Conservation (phyloP, 37 sponge, comb jelly and placozoan species). For the Oopsacas minuta region DNA sequence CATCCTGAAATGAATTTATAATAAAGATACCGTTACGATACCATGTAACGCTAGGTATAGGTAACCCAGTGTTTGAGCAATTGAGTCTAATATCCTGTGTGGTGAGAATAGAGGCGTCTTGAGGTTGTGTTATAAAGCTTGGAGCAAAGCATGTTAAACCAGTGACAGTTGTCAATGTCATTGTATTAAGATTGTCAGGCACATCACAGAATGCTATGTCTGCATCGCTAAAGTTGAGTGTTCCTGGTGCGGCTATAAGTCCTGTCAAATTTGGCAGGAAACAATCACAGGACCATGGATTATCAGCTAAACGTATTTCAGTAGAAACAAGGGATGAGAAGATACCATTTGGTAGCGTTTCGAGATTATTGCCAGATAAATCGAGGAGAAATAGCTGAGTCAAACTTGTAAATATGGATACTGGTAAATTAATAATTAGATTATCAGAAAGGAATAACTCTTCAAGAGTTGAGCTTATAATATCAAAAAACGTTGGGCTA, state of each 20-base stretch:
- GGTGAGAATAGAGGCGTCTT: conserved; percentile 33
- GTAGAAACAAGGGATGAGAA: conserved; percentile 5
- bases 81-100: conserved; percentile 14
- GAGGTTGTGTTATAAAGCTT: conserved; percentile 1
- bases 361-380: conserved; percentile 7
- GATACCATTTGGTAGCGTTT: background rate
- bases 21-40: conserved; percentile 20
- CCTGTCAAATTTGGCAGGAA: conserved; percentile 19
- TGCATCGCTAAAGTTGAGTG: background rate
- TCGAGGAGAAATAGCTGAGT: background rate
- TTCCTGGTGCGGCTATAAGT: background rate
- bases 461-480: background rate
- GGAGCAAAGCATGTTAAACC: conserved; percentile 23
- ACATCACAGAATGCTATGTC: conserved; percentile 11
- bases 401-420: background rate
- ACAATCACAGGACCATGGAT: conserved; percentile 59
- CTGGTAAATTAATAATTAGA: background rate
- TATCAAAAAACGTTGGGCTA: background rate
- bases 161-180: conserved; percentile 9
- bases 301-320: conserved; percentile 16
- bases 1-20: conserved; percentile 21
- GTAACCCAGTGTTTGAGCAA: conserved; percentile 34
- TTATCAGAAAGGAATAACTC: background rate
- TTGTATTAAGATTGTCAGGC: conserved; percentile 14
- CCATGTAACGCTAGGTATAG: conserved; percentile 46